phyloP scores from a whole-genome alignment of 2,888 invertebrate genomes.

The Hesperia comma region DNA sequence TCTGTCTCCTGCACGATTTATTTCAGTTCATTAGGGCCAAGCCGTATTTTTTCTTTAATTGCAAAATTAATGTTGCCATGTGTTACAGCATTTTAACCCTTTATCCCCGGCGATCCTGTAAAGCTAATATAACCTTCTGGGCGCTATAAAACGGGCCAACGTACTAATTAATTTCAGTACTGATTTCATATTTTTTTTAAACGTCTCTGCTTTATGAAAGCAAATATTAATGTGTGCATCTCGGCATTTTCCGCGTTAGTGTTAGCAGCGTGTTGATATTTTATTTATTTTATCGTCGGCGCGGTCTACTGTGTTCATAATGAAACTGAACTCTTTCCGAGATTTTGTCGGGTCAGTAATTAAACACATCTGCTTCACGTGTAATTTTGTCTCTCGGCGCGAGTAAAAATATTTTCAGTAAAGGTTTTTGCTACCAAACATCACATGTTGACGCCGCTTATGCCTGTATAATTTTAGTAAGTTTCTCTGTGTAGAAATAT shows the following conservation, averaged over 20 bases:
- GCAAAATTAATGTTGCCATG: conserved; percentile 67
- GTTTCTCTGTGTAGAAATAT: conserved; percentile 5
- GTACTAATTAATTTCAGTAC: conserved; percentile 69
- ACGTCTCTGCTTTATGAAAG: conserved; percentile 72
- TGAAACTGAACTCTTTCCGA: conserved; percentile 72
- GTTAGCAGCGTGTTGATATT: conserved; percentile 76
- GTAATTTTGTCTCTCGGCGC: conserved; percentile 62
- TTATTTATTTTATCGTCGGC: conserved; percentile 74
- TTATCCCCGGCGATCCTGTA: conserved; percentile 61
- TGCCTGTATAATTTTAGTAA: conserved; percentile 12
- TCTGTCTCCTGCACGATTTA: conserved; percentile 53
- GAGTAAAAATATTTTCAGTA: conserved; percentile 62
- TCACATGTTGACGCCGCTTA: conserved; percentile 44
- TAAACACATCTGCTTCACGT: conserved; percentile 79
- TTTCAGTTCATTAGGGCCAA: conserved; percentile 56
- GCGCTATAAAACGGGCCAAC: conserved; percentile 64
- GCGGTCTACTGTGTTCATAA: conserved; percentile 66
- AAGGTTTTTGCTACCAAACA: conserved; percentile 52
- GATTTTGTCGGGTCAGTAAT: conserved; percentile 78
- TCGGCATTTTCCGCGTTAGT: conserved; percentile 66
- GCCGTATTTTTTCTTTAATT: conserved; percentile 68
- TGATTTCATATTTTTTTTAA: conserved; percentile 65
- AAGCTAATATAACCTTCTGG: conserved; percentile 61
- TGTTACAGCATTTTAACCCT: conserved; percentile 66
- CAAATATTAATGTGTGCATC: conserved; percentile 69